Evolutionary conservation across 2,888 invertebrate species (phyloP), one percentile per base, ranked within the genome.

Genomic region (Coremacera marginata): DNA sequence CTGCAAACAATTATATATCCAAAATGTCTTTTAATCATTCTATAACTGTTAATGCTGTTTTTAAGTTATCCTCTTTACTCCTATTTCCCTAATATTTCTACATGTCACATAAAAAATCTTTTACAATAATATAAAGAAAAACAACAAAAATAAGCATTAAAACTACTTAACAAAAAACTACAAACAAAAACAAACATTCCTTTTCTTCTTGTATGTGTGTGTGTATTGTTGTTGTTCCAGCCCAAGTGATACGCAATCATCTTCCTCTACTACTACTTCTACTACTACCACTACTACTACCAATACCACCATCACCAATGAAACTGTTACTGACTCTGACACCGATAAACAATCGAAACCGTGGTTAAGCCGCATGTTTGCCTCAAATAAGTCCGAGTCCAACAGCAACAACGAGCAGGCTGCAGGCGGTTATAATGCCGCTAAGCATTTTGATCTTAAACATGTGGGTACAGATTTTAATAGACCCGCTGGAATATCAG

Each of bases 321-420:
- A 83, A 79, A 79, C 82, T 82, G 84, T 81, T 80, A 82, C 84
- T 81, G 86, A 85, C 83, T 84, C 86, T 80, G 83, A 82, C 79
- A 81, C 83, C 79, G 83, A 84, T 79, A 81, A 84, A 79, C 84
- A 86, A 81, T 85, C 86, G 82, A 86, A 87, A 87, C 86, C 89
- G 81, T 89, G 89, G 89, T 86, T 89, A 83, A 88, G 87, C 84
- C 89, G 89, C 83, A 85, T 89, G 84, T 89, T 89, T 83, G 81
- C 86, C 83, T 81, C 84, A 79, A 84, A 82, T 72, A 82, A 82
- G 81, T 74, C 80, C 75, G 77, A 80, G 79, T 78, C 81, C 80
- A 80, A 79, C 79, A 81, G 75, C 80, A 71, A 70, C 37, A 79
- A 78, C 77, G 80, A 78, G 68, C 79, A 74, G 79, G 77, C 81